A percentile compares a stretch with the other conserved stretches of the same genome.
These are phyloP conservation scores for Elaeidobius kamerunicus DNA, from an alignment of 2,888 invertebrate species.

Conservation along the genomic window DNA sequence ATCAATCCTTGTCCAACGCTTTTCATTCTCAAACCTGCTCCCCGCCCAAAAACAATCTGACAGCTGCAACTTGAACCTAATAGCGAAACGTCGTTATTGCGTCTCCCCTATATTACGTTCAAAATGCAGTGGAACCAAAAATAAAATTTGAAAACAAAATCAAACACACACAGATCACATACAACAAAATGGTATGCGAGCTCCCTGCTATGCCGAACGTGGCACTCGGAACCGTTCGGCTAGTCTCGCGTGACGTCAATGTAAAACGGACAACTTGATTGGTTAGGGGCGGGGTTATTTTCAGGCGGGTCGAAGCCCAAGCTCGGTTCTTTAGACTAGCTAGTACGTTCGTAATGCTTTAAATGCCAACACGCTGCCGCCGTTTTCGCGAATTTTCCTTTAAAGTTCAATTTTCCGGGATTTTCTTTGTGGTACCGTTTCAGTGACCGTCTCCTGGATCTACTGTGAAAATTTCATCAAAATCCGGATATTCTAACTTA, in stretches of 20 bases:
- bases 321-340: conserved; percentile 35
- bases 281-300: conserved; percentile 44
- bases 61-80: conserved; percentile 9
- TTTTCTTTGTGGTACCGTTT: conserved; percentile 36
- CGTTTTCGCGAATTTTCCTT: conserved; percentile 36
- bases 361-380: conserved; percentile 39
- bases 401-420: conserved; percentile 32
- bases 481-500: conserved; percentile 36
- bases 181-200: conserved; percentile 47
- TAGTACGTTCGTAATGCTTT: conserved; percentile 40
- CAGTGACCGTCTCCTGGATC: conserved; percentile 18
- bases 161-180: conserved; percentile 32
- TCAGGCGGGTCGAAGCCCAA: conserved; percentile 45
- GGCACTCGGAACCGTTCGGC: conserved; percentile 36
- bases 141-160: conserved; percentile 33
- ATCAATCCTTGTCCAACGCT: conserved; percentile 22
- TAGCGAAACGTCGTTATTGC: conserved; percentile 16
- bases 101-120: conserved; percentile 8
- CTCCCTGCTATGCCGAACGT: conserved; percentile 37
- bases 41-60: conserved; percentile 11
- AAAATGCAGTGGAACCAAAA: conserved; percentile 33
- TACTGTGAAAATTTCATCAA: conserved; percentile 39
- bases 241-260: conserved; percentile 43
- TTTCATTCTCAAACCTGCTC: conserved; percentile 20
- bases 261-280: conserved; percentile 38